A percentile compares a stretch with the other conserved stretches of the same genome.
Evolutionary conservation across 2,113 vertebrate species (phyloP).

Genomic region (Phocoena phocoena): DNA sequence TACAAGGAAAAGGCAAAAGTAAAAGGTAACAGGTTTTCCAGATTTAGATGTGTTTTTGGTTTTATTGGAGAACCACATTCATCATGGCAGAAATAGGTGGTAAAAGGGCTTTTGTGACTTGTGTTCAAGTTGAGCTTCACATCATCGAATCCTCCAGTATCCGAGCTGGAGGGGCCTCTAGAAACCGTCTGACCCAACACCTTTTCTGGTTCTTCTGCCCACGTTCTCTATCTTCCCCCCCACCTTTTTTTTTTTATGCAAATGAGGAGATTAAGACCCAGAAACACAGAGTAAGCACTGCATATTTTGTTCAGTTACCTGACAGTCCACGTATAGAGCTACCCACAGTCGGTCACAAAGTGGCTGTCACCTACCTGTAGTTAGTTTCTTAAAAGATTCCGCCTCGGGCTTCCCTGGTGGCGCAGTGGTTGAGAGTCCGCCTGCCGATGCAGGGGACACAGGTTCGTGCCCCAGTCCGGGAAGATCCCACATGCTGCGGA

Average conservation of each 20-base stretch:
- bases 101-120: background rate
- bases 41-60: background rate
- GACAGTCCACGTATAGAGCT: background rate
- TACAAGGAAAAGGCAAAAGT: slow-evolving; percentile 64
- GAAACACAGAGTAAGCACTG: background rate
- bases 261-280: background rate
- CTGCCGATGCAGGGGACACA: too few relatives aligned
- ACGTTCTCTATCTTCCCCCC: background rate
- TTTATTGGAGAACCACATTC: background rate
- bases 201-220: background rate
- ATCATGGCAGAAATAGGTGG: background rate
- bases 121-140: background rate
- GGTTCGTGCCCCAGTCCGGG: too few relatives aligned
- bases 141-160: background rate
- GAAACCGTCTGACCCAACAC: background rate
- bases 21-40: slow-evolving; percentile 64
- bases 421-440: too few relatives aligned
- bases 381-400: background rate
- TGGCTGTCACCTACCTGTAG: background rate
- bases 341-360: background rate
- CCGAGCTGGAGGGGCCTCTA: background rate
- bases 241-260: background rate
- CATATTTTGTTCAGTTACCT: background rate
- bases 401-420: background rate
- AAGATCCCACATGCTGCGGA: too few relatives aligned